Evolutionary conservation across 1,140 invertebrate species (phyloP).

Genomic region (Fopius arisanus): DNA sequence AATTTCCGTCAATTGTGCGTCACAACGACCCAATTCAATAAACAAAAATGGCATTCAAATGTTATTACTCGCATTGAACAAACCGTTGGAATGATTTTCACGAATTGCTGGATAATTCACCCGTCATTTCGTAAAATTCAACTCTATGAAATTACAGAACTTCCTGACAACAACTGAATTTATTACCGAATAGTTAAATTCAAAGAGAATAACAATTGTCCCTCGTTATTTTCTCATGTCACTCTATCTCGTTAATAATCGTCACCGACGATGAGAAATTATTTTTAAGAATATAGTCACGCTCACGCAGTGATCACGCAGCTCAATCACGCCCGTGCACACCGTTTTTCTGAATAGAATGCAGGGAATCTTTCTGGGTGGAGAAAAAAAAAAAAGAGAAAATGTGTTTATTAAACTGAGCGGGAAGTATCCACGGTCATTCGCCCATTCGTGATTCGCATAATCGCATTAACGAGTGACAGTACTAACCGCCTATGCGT

Average conservation of each 20-base stretch:
- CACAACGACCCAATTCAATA: not conserved
- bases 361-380: not conserved
- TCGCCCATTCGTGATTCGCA: slow-evolving; percentile 10
- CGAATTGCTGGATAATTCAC: not conserved
- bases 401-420: slow-evolving; percentile 7
- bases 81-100: too few species aligned
- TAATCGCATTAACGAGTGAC: slow-evolving; percentile 6
- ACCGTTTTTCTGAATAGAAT: not conserved
- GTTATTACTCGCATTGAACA: not conserved
- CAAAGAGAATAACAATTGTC: not conserved
- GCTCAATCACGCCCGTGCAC: slow-evolving; percentile 1
- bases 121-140: not conserved
- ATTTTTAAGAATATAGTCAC: not conserved
- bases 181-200: not conserved
- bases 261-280: not conserved
- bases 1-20: not conserved
- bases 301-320: not conserved
- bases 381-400: not conserved
- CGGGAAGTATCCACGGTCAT: slow-evolving; percentile 5
- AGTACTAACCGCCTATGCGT: slow-evolving; percentile 5
- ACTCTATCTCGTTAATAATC: not conserved
- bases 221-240: not conserved
- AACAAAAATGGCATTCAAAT: not conserved
- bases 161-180: not conserved
- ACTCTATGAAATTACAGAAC: not conserved